These are phyloP conservation scores for Meta bourneti DNA, from an alignment of 2,888 invertebrate species.

Conservation along the genomic window DNA sequence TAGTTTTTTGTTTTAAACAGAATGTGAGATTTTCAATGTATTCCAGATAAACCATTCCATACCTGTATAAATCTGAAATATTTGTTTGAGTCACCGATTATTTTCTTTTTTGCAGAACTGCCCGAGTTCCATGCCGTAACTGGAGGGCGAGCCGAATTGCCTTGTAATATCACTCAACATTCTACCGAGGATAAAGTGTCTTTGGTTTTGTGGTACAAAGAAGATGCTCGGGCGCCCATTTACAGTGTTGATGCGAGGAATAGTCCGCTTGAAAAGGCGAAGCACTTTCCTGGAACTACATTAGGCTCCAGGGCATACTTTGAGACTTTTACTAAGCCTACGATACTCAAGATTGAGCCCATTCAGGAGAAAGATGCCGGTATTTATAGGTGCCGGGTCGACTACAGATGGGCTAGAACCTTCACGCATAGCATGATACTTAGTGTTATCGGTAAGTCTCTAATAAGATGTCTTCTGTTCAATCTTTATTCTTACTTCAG, in stretches of 20 bases:
- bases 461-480: slow-evolving; percentile 3
- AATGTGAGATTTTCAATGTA: too few relatives aligned
- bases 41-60: neutral
- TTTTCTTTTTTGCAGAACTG: slow-evolving; percentile 46
- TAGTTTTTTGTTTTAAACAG: too few relatives aligned
- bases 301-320: slow-evolving; percentile 74
- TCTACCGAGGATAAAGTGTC: slow-evolving; percentile 76
- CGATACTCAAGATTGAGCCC: slow-evolving; percentile 71
- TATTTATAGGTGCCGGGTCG: slow-evolving; percentile 75
- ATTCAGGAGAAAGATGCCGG: slow-evolving; percentile 75
- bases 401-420: slow-evolving; percentile 76
- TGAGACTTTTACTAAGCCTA: slow-evolving; percentile 71
- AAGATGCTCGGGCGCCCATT: slow-evolving; percentile 73
- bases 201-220: slow-evolving; percentile 76
- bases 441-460: slow-evolving; percentile 73
- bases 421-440: slow-evolving; percentile 71
- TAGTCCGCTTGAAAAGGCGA: slow-evolving; percentile 73
- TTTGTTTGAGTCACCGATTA: neutral
- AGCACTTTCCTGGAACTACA: slow-evolving; percentile 72
- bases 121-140: slow-evolving; percentile 75
- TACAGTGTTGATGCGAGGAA: slow-evolving; percentile 76
- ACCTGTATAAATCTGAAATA: too few relatives aligned
- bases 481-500: neutral
- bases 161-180: slow-evolving; percentile 80
- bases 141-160: slow-evolving; percentile 73